Base-by-base conservation (phyloP, 2,113 vertebrate species). In the Psittacula cyanocephala region DNA sequence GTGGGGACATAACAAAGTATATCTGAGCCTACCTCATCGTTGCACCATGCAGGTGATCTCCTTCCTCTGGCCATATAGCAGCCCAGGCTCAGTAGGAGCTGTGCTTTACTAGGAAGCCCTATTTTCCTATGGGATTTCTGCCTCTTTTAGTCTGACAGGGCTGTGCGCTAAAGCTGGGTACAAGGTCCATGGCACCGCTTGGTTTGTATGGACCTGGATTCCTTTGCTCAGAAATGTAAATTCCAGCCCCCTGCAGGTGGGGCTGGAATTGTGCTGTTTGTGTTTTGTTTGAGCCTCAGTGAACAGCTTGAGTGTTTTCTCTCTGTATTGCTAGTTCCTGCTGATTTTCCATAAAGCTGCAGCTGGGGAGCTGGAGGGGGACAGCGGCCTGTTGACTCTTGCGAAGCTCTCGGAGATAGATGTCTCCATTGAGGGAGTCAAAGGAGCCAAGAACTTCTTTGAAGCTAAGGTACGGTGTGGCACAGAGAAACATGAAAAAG, bases 371-470 rank as follows among this genome's bases (percentile, higher is more conserved):
- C 97, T 99, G 4, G 98, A 99, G 96, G 99, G 99, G 65, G 99
- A 99, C 93, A 99, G 99, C 0, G 99, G 99, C 41, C 98, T 99
- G 69, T 94, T 99, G 98, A 98, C 98, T 17, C 97, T 99, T 44
- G 99, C 99, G 0, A 98, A 99, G 87, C 98, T 99, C 41, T 99
- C 99, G 0, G 99, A 99, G 98, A 99, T 99, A 8, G 96, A 99
- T 17, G 99, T 99, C 6, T 98, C 99, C 69, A 98, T 98, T 16
- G 98, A 99, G 91, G 99, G 99, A 3, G 99, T 99, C 84, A 98
- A 98, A 97, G 99, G 99, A 81, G 99, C 99, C 91, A 99, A 99
- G 93, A 98, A 98, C 95, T 99, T 99, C 97, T 99, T 99, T 89
- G 99, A 99, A 97, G 99, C 99, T 60, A 99, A 99, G 99, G 99